These are phyloP conservation scores for Synergus laeviventris DNA, from an alignment of 2,888 invertebrate genomes.

Conservation along the genomic window DNA sequence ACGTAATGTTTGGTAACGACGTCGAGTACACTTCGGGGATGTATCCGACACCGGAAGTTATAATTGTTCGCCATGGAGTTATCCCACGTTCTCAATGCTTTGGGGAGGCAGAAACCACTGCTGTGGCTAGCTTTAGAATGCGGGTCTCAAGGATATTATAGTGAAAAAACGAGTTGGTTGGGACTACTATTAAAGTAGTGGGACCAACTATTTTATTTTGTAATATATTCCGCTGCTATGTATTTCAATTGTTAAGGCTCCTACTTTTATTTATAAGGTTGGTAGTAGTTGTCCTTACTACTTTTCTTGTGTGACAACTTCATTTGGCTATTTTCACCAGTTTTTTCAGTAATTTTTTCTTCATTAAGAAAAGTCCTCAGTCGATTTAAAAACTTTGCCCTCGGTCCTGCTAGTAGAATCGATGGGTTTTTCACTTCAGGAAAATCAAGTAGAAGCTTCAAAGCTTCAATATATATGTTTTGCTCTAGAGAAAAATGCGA, in stretches of 20 bases:
- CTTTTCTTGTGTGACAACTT: no score
- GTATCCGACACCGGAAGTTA: conserved; percentile 63
- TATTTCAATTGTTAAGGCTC: no score
- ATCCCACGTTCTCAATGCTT: conserved; percentile 56
- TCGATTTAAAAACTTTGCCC: not conserved
- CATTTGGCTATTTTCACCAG: no score
- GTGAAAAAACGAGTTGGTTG: not conserved
- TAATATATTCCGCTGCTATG: no score
- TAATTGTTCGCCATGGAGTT: conserved; percentile 68
- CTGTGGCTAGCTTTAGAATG: not conserved
- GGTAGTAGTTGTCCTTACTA: no score
- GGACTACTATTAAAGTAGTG: not conserved
- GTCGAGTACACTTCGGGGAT: conserved; percentile 53
- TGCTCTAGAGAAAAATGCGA: not conserved
- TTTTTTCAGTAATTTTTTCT: no score
- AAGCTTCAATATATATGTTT: not conserved
- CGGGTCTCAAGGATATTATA: not conserved
- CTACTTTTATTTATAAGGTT: no score
- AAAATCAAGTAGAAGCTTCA: not conserved
- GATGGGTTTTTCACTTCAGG: not conserved
- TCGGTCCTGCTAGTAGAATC: not conserved
- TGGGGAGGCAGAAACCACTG: conserved; percentile 47
- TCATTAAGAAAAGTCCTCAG: no score
- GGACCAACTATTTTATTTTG: no score
- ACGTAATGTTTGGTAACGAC: conserved; percentile 61